These are phyloP conservation scores for Rallus crepitans DNA, from an alignment of 2,797 vertebrate genomes.

Conservation along the genomic window DNA sequence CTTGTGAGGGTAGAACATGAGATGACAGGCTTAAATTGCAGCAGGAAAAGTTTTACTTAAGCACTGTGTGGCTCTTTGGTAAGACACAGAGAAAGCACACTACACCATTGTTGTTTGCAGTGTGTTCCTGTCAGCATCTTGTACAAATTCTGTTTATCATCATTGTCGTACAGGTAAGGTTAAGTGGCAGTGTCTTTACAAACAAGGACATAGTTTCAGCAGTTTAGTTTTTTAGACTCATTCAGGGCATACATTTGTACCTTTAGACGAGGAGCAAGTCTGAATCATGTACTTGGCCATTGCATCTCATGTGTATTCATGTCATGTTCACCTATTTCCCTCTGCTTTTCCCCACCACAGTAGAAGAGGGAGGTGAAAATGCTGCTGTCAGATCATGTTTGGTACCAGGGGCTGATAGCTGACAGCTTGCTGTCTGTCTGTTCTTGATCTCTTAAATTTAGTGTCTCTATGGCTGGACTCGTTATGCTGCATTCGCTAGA, in stretches of 20 bases:
- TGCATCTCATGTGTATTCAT: not conserved
- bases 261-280: not conserved
- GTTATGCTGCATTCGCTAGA: not conserved
- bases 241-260: not conserved
- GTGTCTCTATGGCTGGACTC: not conserved
- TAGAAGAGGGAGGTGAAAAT: not conserved
- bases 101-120: accelerated
- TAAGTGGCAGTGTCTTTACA: not conserved
- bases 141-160: not conserved
- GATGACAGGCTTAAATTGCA: not conserved
- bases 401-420: not conserved
- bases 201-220: not conserved
- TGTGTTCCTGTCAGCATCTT: not conserved
- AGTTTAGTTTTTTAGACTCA: not conserved
- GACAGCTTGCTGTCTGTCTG: not conserved
- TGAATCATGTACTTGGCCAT: accelerated
- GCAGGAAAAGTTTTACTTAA: not conserved
- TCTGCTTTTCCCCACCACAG: not conserved
- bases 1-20: not conserved
- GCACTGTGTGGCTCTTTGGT: not conserved
- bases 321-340: not conserved
- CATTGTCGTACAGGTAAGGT: not conserved
- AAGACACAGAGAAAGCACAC: not conserved
- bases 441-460: not conserved
- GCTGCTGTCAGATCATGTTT: not conserved